These are phyloP conservation scores for Scaptodrosophila lebanonensis DNA, from an alignment of 1,140 invertebrate genomes.

Conservation along the genomic window DNA sequence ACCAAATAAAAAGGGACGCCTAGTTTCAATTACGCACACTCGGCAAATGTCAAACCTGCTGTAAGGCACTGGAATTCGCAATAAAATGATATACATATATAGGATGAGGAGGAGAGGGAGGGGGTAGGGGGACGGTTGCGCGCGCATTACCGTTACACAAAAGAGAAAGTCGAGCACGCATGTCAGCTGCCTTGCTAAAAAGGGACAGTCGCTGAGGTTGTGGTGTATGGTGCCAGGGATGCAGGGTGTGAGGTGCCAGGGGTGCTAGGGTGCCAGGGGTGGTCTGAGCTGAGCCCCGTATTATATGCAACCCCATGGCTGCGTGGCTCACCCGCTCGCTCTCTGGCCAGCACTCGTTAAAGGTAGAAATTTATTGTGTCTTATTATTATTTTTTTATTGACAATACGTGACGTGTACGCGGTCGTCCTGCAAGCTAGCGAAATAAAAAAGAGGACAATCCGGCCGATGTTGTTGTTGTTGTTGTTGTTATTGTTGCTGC, in stretches of 20 bases:
- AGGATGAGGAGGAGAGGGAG: conserved; percentile 1
- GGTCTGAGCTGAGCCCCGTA: background rate
- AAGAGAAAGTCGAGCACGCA: conserved; percentile 46
- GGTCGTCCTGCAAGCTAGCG: background rate
- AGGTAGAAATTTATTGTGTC: conserved; percentile 76
- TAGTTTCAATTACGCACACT: conserved; percentile 74
- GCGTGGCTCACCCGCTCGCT: background rate
- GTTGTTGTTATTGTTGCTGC: too few relatives aligned
- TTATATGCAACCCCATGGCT: conserved; percentile 10
- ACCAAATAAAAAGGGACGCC: conserved; percentile 19
- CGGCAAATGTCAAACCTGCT: conserved; percentile 32
- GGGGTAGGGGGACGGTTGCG: conserved; percentile 15
- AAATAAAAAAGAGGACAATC: conserved; percentile 43
- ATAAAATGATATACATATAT: background rate
- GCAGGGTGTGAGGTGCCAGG: too few relatives aligned
- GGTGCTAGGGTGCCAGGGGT: background rate
- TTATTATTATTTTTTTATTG: conserved; percentile 77
- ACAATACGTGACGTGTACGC: conserved; percentile 75
- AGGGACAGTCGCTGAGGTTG: background rate
- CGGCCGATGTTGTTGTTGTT: too few relatives aligned
- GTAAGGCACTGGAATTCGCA: too few relatives aligned
- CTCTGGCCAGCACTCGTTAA: conserved; percentile 51
- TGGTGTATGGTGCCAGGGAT: background rate
- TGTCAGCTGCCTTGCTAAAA: too few relatives aligned
- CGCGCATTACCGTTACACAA: conserved; percentile 48